Base-by-base conservation (phyloP, 1,140 invertebrate species). In the Eriosoma lanigerum region DNA sequence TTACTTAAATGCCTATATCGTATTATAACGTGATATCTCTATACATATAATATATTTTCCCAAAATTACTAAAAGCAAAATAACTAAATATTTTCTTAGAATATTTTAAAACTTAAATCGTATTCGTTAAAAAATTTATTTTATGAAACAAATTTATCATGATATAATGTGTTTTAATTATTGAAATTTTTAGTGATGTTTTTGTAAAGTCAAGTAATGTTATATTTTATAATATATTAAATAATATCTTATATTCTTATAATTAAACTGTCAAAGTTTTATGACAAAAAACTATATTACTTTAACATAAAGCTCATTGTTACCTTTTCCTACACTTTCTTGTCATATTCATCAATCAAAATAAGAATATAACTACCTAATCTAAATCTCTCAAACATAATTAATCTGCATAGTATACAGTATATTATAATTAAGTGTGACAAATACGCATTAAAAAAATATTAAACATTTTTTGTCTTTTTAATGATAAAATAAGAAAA, bases 191-290 rank as follows among this genome's bases (percentile, higher is more conserved):
- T 17, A 5, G n/a, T 17, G 12, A 46, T 46, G n/a, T 44, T 46
- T 68, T 46, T 4, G 6, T 24, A 46, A 44, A 68, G 64, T 46
- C 38, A 68, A 38, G 32, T 1, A 24, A 46, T 21, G 4, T n/a
- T 12, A 44, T 21, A 66, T 44, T n/a, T 1, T 15, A 46, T 38
- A 38, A 38, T 38, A 13, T n/a, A n/a, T n/a, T n/a, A 9, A 68
- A 46, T 24, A 68, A 46, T 44, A n/a, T 46, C n/a, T n/a, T 38
- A 38, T 38, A 38, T 38, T 26, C 64, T n/a, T 15, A 21, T 68
- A 68, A 68, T 68, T 68, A 68, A 68, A 68, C 64, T 68, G 64
- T 68, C 64, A 68, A 68, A 68, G 64, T 68, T 44, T 68, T 24
- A 68, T 38, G 3, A 44, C 8, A 44, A 66, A 46, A 46, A 24